These are phyloP conservation scores for Malachius bipustulatus DNA, from an alignment of 2,888 invertebrate genomes.

Conservation along the genomic window DNA sequence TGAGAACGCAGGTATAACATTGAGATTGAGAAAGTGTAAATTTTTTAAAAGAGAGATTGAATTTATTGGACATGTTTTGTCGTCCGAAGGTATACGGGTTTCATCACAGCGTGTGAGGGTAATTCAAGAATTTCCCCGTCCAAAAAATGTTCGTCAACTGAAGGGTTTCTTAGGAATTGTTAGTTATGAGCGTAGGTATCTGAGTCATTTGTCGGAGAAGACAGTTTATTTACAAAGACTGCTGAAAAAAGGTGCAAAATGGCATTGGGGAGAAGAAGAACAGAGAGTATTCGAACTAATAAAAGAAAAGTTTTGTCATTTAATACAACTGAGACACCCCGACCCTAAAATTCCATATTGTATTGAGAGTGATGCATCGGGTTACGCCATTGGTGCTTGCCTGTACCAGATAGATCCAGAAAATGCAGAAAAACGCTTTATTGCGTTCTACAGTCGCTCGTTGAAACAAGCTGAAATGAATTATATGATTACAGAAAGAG, in stretches of 20 bases:
- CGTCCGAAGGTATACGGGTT: background rate
- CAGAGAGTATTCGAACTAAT: slow-evolving; percentile 5
- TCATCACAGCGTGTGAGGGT: background rate
- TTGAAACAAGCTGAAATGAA: slow-evolving; percentile 8
- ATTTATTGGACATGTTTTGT: slow-evolving; percentile 4
- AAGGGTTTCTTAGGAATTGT: slow-evolving; percentile 8
- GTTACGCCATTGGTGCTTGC: slow-evolving; percentile 13
- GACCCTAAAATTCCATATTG: slow-evolving; percentile 5
- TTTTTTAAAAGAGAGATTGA: background rate
- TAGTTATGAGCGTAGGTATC: slow-evolving; percentile 10
- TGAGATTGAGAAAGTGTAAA: background rate
- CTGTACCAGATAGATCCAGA: slow-evolving; percentile 8
- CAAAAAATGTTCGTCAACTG: slow-evolving; percentile 4
- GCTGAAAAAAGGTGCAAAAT: slow-evolving; percentile 7
- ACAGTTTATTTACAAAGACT: slow-evolving; percentile 5
- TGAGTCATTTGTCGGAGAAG: background rate
- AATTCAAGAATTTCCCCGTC: background rate
- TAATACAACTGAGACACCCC: slow-evolving; percentile 8
- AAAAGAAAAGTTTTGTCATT: slow-evolving; percentile 8
- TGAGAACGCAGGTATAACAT: background rate
- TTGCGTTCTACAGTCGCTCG: slow-evolving; percentile 8
- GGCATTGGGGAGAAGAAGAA: slow-evolving; percentile 8
- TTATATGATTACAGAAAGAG: slow-evolving; percentile 10
- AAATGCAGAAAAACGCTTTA: slow-evolving; percentile 4
- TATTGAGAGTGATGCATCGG: slow-evolving; percentile 9